Evolutionary conservation across 2,113 vertebrate species (phyloP).

Genomic region (Lanius collurio): DNA sequence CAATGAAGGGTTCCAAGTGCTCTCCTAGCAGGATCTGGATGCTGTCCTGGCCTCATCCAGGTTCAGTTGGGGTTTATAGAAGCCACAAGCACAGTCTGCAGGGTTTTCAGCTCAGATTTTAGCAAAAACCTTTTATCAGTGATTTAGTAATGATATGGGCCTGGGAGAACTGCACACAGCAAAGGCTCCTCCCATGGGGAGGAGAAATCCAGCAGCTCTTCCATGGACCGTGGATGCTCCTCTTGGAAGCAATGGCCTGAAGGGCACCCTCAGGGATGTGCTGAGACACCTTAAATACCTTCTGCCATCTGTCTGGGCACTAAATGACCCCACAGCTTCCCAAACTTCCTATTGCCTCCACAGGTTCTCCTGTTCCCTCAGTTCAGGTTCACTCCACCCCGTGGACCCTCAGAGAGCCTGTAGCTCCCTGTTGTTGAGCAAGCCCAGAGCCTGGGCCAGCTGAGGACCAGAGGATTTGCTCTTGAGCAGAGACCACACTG

Average conservation of each 20-base stretch:
- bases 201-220: neutral
- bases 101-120: neutral
- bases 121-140: neutral
- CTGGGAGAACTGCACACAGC: neutral
- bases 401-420: accelerated
- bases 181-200: neutral
- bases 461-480: neutral
- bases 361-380: neutral
- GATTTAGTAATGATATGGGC: accelerated
- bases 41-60: neutral
- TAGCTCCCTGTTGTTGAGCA: accelerated
- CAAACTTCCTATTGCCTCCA: neutral
- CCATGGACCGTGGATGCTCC: neutral
- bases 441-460: neutral
- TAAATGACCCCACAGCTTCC: neutral
- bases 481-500: neutral
- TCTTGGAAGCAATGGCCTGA: neutral
- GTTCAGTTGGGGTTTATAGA: neutral
- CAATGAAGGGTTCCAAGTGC: neutral
- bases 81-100: neutral
- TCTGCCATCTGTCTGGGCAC: neutral
- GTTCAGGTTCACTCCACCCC: neutral
- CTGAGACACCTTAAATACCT: neutral
- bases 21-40: neutral
- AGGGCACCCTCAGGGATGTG: neutral